Evolutionary conservation across 1,140 invertebrate species (phyloP).

Genomic region (Pemphigus obesinymphae): DNA sequence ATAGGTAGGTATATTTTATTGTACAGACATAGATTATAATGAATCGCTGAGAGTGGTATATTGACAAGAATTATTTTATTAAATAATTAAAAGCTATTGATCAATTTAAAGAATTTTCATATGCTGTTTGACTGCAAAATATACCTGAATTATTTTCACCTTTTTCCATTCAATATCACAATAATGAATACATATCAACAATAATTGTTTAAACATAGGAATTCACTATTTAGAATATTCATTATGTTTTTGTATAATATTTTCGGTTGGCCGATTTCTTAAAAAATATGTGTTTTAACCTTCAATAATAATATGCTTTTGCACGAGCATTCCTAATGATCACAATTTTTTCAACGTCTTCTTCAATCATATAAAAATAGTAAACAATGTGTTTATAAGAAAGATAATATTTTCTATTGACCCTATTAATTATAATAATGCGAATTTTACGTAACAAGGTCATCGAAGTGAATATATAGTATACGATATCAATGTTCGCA

Average conservation of each 20-base stretch:
- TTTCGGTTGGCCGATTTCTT: not conserved
- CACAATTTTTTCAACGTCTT: not conserved
- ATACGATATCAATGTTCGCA: conserved; percentile 10
- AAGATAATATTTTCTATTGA: conserved; percentile 15
- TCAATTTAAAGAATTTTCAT: too few relatives aligned
- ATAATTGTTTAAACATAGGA: not conserved
- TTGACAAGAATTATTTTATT: too few relatives aligned
- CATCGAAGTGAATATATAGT: not conserved
- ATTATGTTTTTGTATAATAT: not conserved
- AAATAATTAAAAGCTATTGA: too few relatives aligned
- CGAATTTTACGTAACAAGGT: not conserved
- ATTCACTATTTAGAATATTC: too few relatives aligned
- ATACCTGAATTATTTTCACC: too few relatives aligned
- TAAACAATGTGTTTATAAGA: not conserved
- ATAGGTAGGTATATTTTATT: too few relatives aligned
- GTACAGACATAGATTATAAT: too few relatives aligned
- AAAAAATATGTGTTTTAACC: not conserved
- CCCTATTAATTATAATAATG: conserved; percentile 1
- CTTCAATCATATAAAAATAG: not conserved
- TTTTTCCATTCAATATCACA: too few relatives aligned
- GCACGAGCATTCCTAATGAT: not conserved
- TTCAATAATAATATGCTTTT: not conserved
- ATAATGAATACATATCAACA: not conserved
- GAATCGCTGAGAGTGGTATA: too few relatives aligned
- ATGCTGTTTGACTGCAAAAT: too few relatives aligned